Percentiles rank a stretch among this genome's conserved stretches.
Conservation (phyloP, 2,888 invertebrate species). For the Sinopyrophorus schimmeli region DNA sequence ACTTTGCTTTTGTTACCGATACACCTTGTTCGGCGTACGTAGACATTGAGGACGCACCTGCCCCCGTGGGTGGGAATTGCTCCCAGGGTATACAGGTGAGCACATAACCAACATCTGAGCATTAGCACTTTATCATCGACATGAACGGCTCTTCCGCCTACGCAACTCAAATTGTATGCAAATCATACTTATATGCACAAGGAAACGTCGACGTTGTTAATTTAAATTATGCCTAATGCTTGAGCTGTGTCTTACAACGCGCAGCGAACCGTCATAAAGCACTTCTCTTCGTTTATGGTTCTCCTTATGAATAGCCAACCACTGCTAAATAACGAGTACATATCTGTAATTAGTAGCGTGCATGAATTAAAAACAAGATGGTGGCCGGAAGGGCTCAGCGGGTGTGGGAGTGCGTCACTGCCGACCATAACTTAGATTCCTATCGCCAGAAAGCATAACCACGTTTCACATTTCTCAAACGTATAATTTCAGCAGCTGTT, state of each 20-base stretch:
- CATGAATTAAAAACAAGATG: slow-evolving; percentile 51
- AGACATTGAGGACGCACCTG: slow-evolving; percentile 31
- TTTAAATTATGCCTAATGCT: slow-evolving; percentile 41
- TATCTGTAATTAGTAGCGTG: slow-evolving; percentile 45
- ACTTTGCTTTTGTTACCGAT: slow-evolving; percentile 2
- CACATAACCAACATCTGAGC: slow-evolving; percentile 37
- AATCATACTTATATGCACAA: slow-evolving; percentile 40
- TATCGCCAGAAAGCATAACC: slow-evolving; percentile 52
- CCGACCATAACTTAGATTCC: slow-evolving; percentile 54
- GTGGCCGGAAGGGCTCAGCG: slow-evolving; percentile 54
- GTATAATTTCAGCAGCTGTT: slow-evolving; percentile 54
- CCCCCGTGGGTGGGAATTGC: slow-evolving; percentile 39
- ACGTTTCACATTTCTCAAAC: slow-evolving; percentile 51
- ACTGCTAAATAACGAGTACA: slow-evolving; percentile 38
- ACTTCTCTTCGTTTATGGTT: slow-evolving; percentile 27
- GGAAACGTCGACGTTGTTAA: slow-evolving; percentile 34
- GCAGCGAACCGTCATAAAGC: slow-evolving; percentile 39
- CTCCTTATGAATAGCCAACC: slow-evolving; percentile 36
- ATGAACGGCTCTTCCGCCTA: slow-evolving; percentile 39
- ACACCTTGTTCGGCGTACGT: slow-evolving; percentile 11
- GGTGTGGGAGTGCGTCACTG: slow-evolving; percentile 54
- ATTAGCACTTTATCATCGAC: slow-evolving; percentile 43
- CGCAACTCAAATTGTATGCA: slow-evolving; percentile 41
- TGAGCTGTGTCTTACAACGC: slow-evolving; percentile 42
- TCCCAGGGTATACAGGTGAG: slow-evolving; percentile 41